These are phyloP conservation scores for Cebidichthys violaceus DNA, from an alignment of 2,113 vertebrate genomes.

Conservation along the genomic window DNA sequence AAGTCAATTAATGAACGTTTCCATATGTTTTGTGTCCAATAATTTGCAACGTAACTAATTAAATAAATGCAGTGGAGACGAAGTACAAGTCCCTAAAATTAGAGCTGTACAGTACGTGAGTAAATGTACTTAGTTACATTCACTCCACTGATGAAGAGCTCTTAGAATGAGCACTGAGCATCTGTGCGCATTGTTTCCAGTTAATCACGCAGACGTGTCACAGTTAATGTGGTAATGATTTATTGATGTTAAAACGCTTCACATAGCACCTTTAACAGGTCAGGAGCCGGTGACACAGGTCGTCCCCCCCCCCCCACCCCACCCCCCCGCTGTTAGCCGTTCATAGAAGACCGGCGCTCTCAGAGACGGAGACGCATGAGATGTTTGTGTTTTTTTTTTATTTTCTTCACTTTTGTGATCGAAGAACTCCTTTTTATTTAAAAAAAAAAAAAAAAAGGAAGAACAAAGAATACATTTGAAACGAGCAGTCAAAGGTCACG, in stretches of 20 bases:
- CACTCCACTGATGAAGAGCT: neutral
- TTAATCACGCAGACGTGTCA: neutral
- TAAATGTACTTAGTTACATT: neutral
- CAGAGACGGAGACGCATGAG: conserved; percentile 12
- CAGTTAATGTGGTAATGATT: conserved; percentile 56
- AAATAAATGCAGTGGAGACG: too few species aligned
- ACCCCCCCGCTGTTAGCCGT: neutral
- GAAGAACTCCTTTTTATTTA: conserved; percentile 47
- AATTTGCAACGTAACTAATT: too few species aligned
- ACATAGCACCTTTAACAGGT: conserved; percentile 62
- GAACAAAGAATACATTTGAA: conserved; percentile 52
- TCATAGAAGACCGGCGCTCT: conserved; percentile 35
- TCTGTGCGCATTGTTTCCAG: neutral
- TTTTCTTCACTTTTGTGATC: conserved; percentile 35
- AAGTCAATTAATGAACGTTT: too few species aligned
- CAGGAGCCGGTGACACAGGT: conserved; percentile 36
- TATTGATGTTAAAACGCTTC: conserved; percentile 68
- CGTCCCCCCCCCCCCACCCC: neutral
- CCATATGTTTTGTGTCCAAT: too few species aligned
- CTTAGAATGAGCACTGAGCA: neutral
- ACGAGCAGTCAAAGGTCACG: conserved; percentile 46
- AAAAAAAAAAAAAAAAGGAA: conserved; percentile 56
- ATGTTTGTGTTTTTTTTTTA: conserved; percentile 18
- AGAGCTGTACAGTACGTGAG: neutral
- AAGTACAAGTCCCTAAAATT: too few species aligned